A percentile compares a stretch with the other conserved stretches of the same genome.
These are phyloP conservation scores for Campaea margaritaria DNA, from an alignment of 2,888 invertebrate species.

Conservation along the genomic window DNA sequence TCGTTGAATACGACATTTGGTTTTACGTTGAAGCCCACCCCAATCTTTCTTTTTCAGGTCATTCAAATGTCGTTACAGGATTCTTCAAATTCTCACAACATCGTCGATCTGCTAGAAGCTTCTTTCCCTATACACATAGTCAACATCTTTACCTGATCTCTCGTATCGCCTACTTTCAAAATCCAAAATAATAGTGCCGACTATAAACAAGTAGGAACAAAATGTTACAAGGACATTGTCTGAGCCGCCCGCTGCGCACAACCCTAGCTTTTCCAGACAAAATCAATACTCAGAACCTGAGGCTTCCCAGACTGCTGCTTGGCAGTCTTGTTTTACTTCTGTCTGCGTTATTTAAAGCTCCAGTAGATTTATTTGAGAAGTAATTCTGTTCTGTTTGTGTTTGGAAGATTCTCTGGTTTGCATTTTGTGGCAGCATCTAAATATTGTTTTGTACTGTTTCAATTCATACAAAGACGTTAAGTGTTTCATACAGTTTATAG, in stretches of 20 bases:
- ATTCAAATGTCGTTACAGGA: too few relatives aligned
- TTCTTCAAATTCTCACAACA: too few relatives aligned
- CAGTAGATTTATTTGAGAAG: slow-evolving; percentile 18
- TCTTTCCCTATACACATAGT: too few relatives aligned
- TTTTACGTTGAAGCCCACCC: too few relatives aligned
- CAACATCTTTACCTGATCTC: too few relatives aligned
- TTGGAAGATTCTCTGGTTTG: slow-evolving; percentile 14
- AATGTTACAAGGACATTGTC: neutral
- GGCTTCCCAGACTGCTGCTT: slow-evolving; percentile 33
- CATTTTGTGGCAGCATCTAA: slow-evolving; percentile 6
- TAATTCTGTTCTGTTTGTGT: slow-evolving; percentile 21
- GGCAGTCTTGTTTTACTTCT: slow-evolving; percentile 31
- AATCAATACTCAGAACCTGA: slow-evolving; percentile 39
- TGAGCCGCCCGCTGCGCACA: neutral
- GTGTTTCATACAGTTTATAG: too few relatives aligned
- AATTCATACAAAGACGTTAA: neutral
- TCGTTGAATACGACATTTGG: too few relatives aligned
- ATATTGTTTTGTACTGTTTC: neutral
- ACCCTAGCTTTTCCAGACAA: slow-evolving; percentile 38
- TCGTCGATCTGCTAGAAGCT: too few relatives aligned
- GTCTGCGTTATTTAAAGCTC: slow-evolving; percentile 31
- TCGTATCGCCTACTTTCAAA: too few relatives aligned
- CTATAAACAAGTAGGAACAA: neutral
- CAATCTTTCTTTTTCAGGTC: too few relatives aligned
- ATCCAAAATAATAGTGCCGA: too few relatives aligned